Conservation (phyloP, 2,888 invertebrate species). For the Cephus spinipes region DNA sequence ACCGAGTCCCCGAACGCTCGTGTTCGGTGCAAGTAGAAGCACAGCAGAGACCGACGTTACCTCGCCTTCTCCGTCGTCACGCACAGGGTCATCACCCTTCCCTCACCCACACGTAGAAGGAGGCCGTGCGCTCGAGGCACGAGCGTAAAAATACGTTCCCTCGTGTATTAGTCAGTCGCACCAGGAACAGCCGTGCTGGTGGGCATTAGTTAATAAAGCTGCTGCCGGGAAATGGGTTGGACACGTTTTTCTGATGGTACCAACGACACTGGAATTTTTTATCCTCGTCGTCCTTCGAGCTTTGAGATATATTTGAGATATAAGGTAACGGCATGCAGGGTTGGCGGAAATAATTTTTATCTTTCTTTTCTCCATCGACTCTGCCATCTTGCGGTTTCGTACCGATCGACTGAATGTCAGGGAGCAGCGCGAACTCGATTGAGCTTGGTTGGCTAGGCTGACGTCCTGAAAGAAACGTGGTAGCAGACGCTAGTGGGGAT, state of each 20-base stretch:
- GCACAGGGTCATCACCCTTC: constrained; percentile 10
- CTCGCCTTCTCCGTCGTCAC: constrained; percentile 4
- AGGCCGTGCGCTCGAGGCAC: background rate
- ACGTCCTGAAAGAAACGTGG: background rate
- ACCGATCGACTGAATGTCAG: background rate
- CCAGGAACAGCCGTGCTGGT: background rate
- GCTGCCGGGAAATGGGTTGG: background rate
- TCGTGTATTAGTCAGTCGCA: background rate
- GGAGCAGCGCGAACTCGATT: background rate
- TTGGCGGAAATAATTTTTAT: no score
- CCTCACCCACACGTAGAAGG: background rate
- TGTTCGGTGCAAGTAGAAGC: background rate
- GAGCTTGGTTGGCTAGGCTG: background rate
- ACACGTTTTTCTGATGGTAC: background rate
- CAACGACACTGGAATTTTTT: background rate
- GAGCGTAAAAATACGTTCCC: background rate
- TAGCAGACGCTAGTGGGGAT: background rate
- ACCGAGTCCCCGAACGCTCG: background rate
- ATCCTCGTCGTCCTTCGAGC: background rate
- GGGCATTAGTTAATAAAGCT: constrained; percentile 3
- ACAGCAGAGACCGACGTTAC: background rate
- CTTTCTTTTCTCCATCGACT: no score
- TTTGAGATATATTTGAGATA: background rate
- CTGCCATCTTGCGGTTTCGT: background rate
- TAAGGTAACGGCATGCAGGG: no score